Conservation (phyloP, 2,888 invertebrate species). For the Scrobipalpa costella region DNA sequence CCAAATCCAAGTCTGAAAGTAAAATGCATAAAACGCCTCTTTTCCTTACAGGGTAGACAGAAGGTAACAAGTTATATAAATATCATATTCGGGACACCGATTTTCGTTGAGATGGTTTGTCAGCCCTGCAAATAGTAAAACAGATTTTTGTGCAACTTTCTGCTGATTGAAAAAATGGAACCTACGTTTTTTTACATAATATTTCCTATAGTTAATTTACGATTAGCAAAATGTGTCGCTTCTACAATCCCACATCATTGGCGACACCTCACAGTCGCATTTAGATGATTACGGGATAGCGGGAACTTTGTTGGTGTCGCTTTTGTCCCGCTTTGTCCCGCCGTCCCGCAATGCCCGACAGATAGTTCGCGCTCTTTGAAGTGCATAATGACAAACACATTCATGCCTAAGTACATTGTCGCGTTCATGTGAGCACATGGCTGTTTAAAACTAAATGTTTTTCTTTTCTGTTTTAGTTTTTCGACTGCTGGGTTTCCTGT, state of each 20-base stretch:
- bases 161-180: too few relatives aligned
- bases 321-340: conserved; percentile 45
- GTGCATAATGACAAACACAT: conserved; percentile 60
- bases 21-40: background rate
- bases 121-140: too few relatives aligned
- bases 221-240: background rate
- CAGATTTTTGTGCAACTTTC: too few relatives aligned
- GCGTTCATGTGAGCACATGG: background rate
- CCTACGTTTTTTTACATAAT: too few relatives aligned
- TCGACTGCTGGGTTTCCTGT: too few relatives aligned
- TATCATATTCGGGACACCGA: too few relatives aligned
- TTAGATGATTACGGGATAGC: conserved; percentile 76
- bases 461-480: too few relatives aligned
- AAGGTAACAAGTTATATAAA: too few relatives aligned
- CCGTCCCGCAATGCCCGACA: conserved; percentile 26
- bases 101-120: too few relatives aligned
- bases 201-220: too few relatives aligned
- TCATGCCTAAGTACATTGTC: conserved; percentile 56
- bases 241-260: conserved; percentile 36
- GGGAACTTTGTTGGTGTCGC: conserved; percentile 61
- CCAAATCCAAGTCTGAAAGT: background rate
- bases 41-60: too few relatives aligned
- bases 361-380: conserved; percentile 61
- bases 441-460: background rate
- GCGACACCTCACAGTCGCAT: conserved; percentile 61